phyloP scores from a whole-genome alignment of 2,888 invertebrate genomes.

The Melieria omissa region DNA sequence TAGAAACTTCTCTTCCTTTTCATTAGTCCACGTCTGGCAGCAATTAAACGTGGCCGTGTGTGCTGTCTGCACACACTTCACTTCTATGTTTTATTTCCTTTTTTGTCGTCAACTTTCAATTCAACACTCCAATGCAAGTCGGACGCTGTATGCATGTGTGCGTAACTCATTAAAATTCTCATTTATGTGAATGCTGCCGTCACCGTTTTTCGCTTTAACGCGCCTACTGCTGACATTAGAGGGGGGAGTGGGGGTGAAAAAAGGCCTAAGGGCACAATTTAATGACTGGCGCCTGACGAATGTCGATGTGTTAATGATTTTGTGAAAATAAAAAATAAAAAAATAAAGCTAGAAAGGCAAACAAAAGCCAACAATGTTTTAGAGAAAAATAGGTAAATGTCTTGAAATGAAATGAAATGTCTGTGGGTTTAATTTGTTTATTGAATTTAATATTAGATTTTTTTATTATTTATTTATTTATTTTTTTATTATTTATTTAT shows the following conservation, averaged over 20 bases:
- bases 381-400: neutral
- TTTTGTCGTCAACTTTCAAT: neutral
- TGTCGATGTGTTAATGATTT: neutral
- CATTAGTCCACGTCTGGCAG: no score
- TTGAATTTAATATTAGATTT: neutral
- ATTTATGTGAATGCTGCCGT: no score
- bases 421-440: neutral
- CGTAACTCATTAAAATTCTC: no score
- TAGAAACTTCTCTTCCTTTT: no score
- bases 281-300: neutral
- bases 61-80: neutral
- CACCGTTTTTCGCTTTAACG: no score
- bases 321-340: no score
- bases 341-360: no score
- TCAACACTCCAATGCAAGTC: neutral
- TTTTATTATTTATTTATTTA: neutral
- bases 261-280: neutral
- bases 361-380: neutral
- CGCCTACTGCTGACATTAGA: no score
- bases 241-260: neutral
- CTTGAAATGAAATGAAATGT: neutral
- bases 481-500: neutral
- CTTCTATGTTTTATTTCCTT: no score
- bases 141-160: no score
- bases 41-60: no score